Conservation (phyloP, 1,140 invertebrate genomes). For the Megalonaias nervosa region DNA sequence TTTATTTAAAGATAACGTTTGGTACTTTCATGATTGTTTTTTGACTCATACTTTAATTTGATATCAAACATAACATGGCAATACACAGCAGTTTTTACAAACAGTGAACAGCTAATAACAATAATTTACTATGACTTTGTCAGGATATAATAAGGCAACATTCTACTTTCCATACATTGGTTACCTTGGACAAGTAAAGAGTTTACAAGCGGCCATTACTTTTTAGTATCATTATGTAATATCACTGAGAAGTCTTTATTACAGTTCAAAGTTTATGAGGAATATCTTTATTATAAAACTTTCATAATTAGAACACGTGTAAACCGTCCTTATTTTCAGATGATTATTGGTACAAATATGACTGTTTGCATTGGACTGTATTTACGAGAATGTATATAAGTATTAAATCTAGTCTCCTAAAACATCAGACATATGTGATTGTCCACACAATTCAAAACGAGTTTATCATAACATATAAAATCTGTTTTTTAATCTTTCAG, state of each 20-base stretch:
- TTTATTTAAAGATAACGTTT: background rate
- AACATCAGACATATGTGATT: background rate
- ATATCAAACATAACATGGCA: background rate
- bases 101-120: background rate
- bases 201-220: too few relatives aligned
- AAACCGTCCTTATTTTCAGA: background rate
- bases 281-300: background rate
- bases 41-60: background rate
- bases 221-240: background rate
- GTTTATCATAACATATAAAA: background rate
- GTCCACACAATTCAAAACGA: background rate
- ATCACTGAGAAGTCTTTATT: background rate
- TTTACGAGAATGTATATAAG: background rate
- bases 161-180: too few relatives aligned
- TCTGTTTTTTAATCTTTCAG: background rate
- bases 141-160: conserved; percentile 4
- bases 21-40: background rate
- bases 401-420: background rate
- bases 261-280: background rate
- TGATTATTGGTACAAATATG: background rate
- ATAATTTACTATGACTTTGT: background rate
- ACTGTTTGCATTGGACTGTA: background rate
- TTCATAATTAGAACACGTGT: background rate
- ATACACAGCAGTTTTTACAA: background rate
- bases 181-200: too few relatives aligned